Evolutionary conservation across 1,140 invertebrate species (phyloP), one percentile per base, ranked within the genome.

Genomic region (Meloidogyne exigua): DNA sequence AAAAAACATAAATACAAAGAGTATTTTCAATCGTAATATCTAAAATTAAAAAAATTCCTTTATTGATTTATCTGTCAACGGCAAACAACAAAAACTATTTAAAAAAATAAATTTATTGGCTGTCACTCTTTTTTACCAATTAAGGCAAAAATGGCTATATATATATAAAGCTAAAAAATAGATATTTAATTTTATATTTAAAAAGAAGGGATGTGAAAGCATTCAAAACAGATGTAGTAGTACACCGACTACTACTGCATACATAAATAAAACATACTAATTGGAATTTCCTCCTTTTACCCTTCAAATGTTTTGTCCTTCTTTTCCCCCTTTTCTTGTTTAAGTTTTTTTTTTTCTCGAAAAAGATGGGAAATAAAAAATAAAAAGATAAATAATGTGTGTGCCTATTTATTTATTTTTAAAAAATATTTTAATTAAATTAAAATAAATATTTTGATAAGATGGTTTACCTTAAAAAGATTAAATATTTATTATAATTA

Each of bases 11-110:
- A n/a, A n/a, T n/a, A n/a, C n/a, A n/a, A n/a, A n/a, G n/a, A n/a
- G n/a, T n/a, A n/a, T n/a, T n/a, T n/a, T n/a, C n/a, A n/a, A n/a
- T n/a, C n/a, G n/a, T n/a, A n/a, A n/a, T 18, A 3, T 57, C 4
- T 49, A 49, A n/a, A 57, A 57, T n/a, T n/a, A n/a, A n/a, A n/a
- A n/a, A n/a, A n/a, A n/a, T n/a, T 57, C n/a, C 18, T 57, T n/a
- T n/a, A 57, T 57, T n/a, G 49, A 57, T 57, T 57, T 57, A 57
- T 57, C 49, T 57, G 49, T 57, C 49, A 21, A 57, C n/a, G 49
- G 49, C 49, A 57, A 57, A 57, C 18, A 57, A 57, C 49, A 57
- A 57, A 57, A 57, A 15, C 18, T n/a, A 57, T n/a, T 32, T 7
- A 9, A 44, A 44, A 44, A 44, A 44, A 44, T 44, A 2, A 2